These are phyloP conservation scores for Phasianus colchicus DNA, from an alignment of 2,113 vertebrate species.

Conservation along the genomic window DNA sequence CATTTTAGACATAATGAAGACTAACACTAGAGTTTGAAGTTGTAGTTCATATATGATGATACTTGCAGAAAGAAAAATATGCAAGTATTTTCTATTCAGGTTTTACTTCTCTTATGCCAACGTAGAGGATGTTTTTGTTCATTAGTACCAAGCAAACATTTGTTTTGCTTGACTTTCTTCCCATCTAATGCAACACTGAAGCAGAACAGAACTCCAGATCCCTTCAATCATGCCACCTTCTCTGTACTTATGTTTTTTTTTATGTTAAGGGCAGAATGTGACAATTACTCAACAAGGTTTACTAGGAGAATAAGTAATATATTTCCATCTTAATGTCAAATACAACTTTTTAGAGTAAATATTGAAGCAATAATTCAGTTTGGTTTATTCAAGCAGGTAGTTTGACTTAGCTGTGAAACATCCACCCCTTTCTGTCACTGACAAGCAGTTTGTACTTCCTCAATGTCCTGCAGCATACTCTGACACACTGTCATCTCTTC, in stretches of 20 bases:
- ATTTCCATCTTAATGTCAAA: neutral
- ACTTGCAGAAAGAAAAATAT: neutral
- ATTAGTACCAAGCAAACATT: conserved; percentile 26
- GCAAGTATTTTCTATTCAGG: neutral
- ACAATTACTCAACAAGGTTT: neutral
- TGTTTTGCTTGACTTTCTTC: conserved; percentile 21
- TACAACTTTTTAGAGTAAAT: neutral
- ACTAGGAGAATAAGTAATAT: neutral
- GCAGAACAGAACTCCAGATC: conserved; percentile 26
- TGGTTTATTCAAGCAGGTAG: neutral
- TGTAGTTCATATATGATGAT: neutral
- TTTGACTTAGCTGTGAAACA: neutral
- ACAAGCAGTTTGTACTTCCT: neutral
- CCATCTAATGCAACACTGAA: conserved; percentile 11
- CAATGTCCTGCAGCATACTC: neutral
- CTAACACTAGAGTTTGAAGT: neutral
- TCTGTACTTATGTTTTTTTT: neutral
- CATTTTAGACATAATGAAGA: neutral
- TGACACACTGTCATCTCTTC: neutral
- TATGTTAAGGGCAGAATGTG: neutral
- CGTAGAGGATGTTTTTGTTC: conserved; percentile 13
- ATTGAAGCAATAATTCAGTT: neutral
- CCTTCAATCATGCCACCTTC: neutral
- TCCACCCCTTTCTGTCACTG: neutral
- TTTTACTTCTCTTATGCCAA: conserved; percentile 21